Evolutionary conservation across 1,140 invertebrate species (phyloP).

Genomic region (Trichonephila inaurata): DNA sequence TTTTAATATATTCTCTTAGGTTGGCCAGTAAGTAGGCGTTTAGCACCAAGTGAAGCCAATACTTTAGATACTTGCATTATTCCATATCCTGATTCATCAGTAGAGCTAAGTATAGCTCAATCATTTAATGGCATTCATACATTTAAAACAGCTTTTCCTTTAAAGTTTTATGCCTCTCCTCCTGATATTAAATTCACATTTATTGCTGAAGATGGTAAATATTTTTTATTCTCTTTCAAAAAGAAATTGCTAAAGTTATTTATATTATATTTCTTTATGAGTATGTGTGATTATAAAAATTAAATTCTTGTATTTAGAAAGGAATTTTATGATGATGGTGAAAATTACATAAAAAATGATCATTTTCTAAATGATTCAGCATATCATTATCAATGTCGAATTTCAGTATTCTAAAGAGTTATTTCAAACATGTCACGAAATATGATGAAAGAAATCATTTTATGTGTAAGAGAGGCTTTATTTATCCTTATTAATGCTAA

Average conservation of each 20-base stretch:
- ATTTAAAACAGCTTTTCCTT: slow-evolving; percentile 31
- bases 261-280: neutral
- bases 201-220: slow-evolving; percentile 74
- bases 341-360: no score
- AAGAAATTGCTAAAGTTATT: neutral
- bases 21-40: neutral
- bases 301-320: no score
- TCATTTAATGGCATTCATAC: slow-evolving; percentile 72
- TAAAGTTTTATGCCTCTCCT: slow-evolving; percentile 66
- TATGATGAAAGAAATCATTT: no score
- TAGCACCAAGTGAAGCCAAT: slow-evolving; percentile 61
- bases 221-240: neutral
- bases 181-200: slow-evolving; percentile 54
- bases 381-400: no score
- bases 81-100: slow-evolving; percentile 55
- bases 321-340: no score
- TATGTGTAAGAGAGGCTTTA: no score
- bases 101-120: slow-evolving; percentile 52
- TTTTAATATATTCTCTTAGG: neutral
- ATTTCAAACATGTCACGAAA: no score
- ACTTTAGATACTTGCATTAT: slow-evolving; percentile 58
- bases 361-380: no score
- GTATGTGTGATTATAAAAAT: no score
- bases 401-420: no score
- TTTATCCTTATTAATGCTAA: no score